Base-by-base conservation (phyloP, 2,888 invertebrate species). In the Melanargia galathea region DNA sequence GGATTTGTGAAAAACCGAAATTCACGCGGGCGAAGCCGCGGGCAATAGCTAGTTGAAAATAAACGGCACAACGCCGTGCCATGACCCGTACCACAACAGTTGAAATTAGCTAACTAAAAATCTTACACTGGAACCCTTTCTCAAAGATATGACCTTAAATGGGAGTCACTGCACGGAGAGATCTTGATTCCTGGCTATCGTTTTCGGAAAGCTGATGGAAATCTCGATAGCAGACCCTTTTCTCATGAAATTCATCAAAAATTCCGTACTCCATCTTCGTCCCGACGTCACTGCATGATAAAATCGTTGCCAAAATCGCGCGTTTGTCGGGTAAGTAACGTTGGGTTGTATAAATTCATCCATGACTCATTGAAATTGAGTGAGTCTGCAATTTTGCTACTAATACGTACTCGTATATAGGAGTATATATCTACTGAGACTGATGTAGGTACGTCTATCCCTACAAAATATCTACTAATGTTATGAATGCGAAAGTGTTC, bases 221-320 rank as follows among this genome's bases (percentile, higher is more conserved):
- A 51, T 51, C 33, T 33, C 13, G 33, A 51, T 20, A 33, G 33
- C 20, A 20, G 10, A 51, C 33, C 51, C 51, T 51, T 51, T 51
- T 33, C 33, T 33, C 33, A 33, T 51, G 51, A 33, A 51, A 33
- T 33, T 51, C 33, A 51, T 51, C 33, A 13, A 33, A 33, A 33
- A 20, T 20, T 13, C 46, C 46, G 22, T 20, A 51, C 20, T 33
- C 51, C 16, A 49, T 30, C 49, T 49, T 49, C 49, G 7, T 16
- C 30, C 1, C n/a, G 18, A 30, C 30, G 46, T 22, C 24, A 46
- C 16, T 30, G 26, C n/a, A 18, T 51, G 51, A 51, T 51, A 51
- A 51, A 51, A 35, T 51, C 51, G 13, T 33, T 33, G 33, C 51
- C 51, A 51, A 33, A 33, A 51, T 20, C 51, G 18, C 13, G 26